Evolutionary conservation across 2,113 vertebrate species (phyloP).

Genomic region (Macrotus californicus): DNA sequence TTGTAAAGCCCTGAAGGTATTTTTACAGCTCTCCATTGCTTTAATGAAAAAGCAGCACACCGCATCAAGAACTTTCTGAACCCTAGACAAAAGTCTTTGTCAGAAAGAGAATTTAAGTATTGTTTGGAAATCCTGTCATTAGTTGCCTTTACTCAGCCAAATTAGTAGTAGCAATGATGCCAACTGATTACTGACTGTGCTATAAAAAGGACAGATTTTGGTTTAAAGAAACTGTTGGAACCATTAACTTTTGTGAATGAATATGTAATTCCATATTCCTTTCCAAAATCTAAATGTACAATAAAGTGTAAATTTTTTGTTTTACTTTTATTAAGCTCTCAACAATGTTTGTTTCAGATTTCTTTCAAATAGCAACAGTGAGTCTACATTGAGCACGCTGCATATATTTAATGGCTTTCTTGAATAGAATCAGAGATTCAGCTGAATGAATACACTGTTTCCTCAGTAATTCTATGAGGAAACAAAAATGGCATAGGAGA

Average conservation of each 20-base stretch:
- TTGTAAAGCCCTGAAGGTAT: constrained; percentile 6
- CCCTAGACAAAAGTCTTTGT: constrained; percentile 20
- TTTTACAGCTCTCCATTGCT: background rate
- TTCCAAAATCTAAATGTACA: constrained; percentile 22
- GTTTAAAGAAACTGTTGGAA: constrained; percentile 46
- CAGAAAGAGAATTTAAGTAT: constrained; percentile 45
- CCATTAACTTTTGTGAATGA: constrained; percentile 48
- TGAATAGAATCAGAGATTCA: background rate
- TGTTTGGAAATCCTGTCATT: constrained; percentile 64
- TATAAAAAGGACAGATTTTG: constrained; percentile 49
- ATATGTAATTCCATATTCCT: constrained; percentile 38
- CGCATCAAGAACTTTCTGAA: constrained; percentile 32
- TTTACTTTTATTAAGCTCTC: background rate
- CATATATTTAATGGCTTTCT: background rate
- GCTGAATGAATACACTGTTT: background rate
- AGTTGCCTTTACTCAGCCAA: background rate
- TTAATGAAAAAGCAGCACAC: background rate
- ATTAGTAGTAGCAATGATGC: background rate
- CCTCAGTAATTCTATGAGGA: background rate
- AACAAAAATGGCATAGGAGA: background rate
- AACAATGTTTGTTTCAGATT: background rate
- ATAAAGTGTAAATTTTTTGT: background rate
- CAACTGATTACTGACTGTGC: constrained; percentile 50
- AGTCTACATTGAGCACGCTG: background rate
- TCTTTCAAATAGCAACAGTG: background rate